A percentile compares a stretch with the other conserved stretches of the same genome.
Evolutionary conservation across 2,888 invertebrate genomes (phyloP).

Genomic region (Laspeyria flexula): DNA sequence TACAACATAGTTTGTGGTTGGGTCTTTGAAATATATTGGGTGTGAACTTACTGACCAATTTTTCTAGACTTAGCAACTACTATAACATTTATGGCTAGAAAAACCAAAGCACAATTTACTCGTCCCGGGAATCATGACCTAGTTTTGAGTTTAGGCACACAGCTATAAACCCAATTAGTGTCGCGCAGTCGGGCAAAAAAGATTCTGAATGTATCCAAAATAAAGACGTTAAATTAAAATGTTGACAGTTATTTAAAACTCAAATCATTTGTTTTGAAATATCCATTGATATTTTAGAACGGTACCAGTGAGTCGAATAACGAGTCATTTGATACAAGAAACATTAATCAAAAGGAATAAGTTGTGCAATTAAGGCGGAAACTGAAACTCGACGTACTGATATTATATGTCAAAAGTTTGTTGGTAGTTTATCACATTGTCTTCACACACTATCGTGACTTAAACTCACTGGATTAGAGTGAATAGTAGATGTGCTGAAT

Average conservation of each 20-base stretch:
- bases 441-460: background rate
- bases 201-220: background rate
- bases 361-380: background rate
- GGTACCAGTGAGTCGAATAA: conserved; percentile 2
- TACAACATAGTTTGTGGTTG: too few species aligned
- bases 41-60: too few species aligned
- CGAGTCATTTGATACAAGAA: conserved; percentile 10
- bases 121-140: too few species aligned
- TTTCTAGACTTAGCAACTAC: too few species aligned
- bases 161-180: background rate
- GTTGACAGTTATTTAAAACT: background rate
- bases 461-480: background rate
- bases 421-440: background rate
- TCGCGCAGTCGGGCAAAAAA: background rate
- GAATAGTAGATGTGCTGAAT: conserved; percentile 3
- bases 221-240: background rate
- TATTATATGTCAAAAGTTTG: background rate
- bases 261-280: conserved; percentile 4
- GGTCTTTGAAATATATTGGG: too few species aligned
- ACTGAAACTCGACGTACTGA: background rate
- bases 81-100: too few species aligned
- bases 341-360: conserved; percentile 10
- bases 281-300: conserved; percentile 11
- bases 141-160: too few species aligned
- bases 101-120: too few species aligned